Evolutionary conservation across 2,888 invertebrate species (phyloP), one percentile per base, ranked within the genome.

Genomic region (Marasmarcha lunaedactyla): DNA sequence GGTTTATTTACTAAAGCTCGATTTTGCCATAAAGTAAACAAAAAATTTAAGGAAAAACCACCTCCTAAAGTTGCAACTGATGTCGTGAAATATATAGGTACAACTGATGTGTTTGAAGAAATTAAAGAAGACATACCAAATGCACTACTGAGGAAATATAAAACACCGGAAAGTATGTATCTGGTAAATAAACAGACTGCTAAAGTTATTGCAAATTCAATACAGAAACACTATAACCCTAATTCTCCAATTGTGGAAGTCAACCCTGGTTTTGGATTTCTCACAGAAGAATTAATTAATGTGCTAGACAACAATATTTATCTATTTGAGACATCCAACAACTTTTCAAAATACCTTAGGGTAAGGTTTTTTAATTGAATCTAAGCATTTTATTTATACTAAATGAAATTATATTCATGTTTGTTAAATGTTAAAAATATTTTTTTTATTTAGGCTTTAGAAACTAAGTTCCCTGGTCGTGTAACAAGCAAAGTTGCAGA

Each of bases 201-300:
- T 1, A 64, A 68, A 43, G 44, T 56, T 44, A 73, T 86, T 41
- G 56, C 58, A 1, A 50, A 59, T 14, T 52, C 71, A 15, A 59
- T 86, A n/a, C 59, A 57, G 44, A 49, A 52, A 9, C 55, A 71
- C 44, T 49, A 85, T 14, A 49, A 50, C 14, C 44, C 56, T 9
- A 51, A 60, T n/a, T 52, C 60, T 10, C 70, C 84, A 1, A 56
- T 89, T 11, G 66, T 89, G n/a, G 92, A 92, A 73, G 74, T 89
- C 0, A 90, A 89, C 69, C 89, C 92, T 1, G 92, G 92, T 0
- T 68, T 88, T 33, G 90, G 92, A 0, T 63, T 88, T 13, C 62
- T 92, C 37, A 88, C 89, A 1, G 62, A 78, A 47, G 77, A 88
- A 49, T 57, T 92, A 25, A 61, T 91, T 2, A 56, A 84, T 5